Evolutionary conservation across 2,888 invertebrate species (phyloP), one percentile per base, ranked within the genome.

Genomic region (Lithophane leautieri): DNA sequence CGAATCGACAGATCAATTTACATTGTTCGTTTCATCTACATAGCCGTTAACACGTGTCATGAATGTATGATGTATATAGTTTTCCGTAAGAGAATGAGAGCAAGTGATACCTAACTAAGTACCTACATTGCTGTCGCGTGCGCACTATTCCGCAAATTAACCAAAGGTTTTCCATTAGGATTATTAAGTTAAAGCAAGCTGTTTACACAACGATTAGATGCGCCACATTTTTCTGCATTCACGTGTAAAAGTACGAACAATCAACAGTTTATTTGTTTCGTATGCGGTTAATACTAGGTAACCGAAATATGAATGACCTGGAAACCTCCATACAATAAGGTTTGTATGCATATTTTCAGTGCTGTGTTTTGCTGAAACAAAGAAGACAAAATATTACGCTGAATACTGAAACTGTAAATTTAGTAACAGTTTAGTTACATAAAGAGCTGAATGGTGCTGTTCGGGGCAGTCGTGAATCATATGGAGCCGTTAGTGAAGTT

Each of bases 381-480:
- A 93, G 90, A 84, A 85, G 73, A 79, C 79, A 82, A 86, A 90
- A 89, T 91, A 91, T 92, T 91, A 92, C 91, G 89, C 88, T 91
- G 86, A 81, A 88, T 87, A 50, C 86, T 77, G 87, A 92, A 94
- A 94, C 95, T 93, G 94, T 95, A 93, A 86, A 94, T 93, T 92
- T 93, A 92, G 70, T 86, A 82, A 94, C 94, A 94, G 93, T 94
- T 91, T 89, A 84, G 92, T 95, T 94, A 94, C 93, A 93, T 95
- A 94, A 94, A 95, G 92, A 91, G 76, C 50, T 84, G 86, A 90
- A 91, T 90, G 86, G 83, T 85, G 79, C 75, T 85, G 84, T 86
- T 84, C 82, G 86, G 85, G 85, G 78, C 89, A 87, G 73, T 78
- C 62, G 86, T 94, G 94, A 94, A 83, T 94, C 93, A 94, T 77